Evolutionary conservation across 2,888 invertebrate genomes (phyloP).

Genomic region (Orthosia incerta): DNA sequence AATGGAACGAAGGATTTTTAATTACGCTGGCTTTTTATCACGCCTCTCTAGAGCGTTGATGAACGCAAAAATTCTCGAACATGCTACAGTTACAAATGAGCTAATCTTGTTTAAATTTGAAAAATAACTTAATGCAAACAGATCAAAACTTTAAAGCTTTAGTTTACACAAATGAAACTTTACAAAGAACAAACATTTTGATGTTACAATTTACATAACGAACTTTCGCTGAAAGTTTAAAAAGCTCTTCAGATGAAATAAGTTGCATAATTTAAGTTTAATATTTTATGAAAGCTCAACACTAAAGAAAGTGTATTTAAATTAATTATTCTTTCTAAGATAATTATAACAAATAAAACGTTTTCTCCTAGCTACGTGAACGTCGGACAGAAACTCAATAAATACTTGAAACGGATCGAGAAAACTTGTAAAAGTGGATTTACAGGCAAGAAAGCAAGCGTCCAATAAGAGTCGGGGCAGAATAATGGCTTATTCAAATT

Average conservation of each 20-base stretch:
- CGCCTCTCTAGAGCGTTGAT: conserved; percentile 12
- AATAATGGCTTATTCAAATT: conserved; percentile 89
- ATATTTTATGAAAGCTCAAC: conserved; percentile 15
- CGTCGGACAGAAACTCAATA: conserved; percentile 51
- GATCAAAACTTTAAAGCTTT: conserved; percentile 1
- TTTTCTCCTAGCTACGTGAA: conserved; percentile 4
- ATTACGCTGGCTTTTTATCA: conserved; percentile 32
- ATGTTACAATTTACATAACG: conserved; percentile 18
- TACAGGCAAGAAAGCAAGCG: conserved; percentile 68
- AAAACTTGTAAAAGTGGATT: conserved; percentile 75
- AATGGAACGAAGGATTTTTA: conserved; percentile 37
- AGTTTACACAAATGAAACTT: conserved; percentile 5
- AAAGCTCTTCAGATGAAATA: conserved; percentile 25
- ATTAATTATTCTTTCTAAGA: conserved; percentile 17
- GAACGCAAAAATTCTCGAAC: conserved; percentile 29
- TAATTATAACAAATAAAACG: conserved; percentile 55
- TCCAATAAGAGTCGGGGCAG: conserved; percentile 72
- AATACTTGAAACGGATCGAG: conserved; percentile 63
- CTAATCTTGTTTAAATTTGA: conserved; percentile 6
- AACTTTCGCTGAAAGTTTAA: conserved; percentile 32
- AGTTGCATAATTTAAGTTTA: conserved; percentile 21
- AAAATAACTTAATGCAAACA: not conserved
- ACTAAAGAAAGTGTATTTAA: conserved; percentile 8
- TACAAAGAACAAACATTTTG: conserved; percentile 25
- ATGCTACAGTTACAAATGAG: conserved; percentile 18